Base-by-base conservation (phyloP, 2,113 vertebrate genomes). In the Cynocephalus volans region DNA sequence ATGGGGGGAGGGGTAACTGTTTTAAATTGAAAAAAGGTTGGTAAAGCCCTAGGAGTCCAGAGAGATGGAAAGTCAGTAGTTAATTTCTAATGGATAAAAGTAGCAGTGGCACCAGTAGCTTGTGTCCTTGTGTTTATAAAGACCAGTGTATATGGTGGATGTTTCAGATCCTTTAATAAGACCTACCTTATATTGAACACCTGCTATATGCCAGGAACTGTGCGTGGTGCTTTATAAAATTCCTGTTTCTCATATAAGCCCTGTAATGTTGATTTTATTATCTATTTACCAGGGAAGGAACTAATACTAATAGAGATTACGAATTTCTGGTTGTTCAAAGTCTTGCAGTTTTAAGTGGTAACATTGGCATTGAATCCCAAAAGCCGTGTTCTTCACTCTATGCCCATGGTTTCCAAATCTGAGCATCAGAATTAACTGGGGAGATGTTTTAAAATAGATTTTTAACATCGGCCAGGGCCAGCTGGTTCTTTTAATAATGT, bases 21-120 rank as follows among this genome's bases (percentile, higher is more conserved):
- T 90, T 28, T 65, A 54, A 41, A 1, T 70, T 92, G 87, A 82
- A 33, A 73, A 50, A 36, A 65, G 45, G 14, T 70, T 2, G 24
- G 31, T n/a, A 83, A 90, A 81, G 62, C 41, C 62, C 8, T 62
- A 62, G 65, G 36, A 60, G 15, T n/a, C 54, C 13, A 3, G 24
- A 19, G 77, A 88, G 67, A 2, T 85, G 65, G 75, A 64, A 96
- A 96, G 50, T 75, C 56, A 80, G 12, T 69, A 90, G 81, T 88
- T 96, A 90, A 93, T 75, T 94, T 94, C 84, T 52, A 41, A 52
- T 19, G 56, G n/a, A 14, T 62, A 45, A 62, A 85, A 84, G 50
- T 86, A 85, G 86, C 65, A 45, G 88, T 91, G 72, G 28, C 14
- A 2, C 13, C 36, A 21, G 24, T 86, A 67, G 75, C 26, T 56